phyloP scores from a whole-genome alignment of 92 coral and sea anemone species.

The Actinernus sp. region DNA sequence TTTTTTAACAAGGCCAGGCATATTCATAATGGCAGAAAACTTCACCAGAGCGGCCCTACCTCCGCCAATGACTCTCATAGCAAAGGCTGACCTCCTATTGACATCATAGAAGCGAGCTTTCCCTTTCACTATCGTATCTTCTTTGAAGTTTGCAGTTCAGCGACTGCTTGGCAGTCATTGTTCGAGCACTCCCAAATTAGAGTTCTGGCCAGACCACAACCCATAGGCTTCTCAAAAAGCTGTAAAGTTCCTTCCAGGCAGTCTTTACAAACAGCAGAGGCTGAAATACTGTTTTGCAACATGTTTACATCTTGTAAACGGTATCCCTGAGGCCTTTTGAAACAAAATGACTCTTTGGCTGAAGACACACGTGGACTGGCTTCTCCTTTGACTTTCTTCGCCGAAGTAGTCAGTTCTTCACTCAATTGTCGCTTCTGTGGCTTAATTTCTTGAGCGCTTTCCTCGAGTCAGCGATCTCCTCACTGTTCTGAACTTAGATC shows the following conservation, averaged over 20 bases:
- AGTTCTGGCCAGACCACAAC: conserved; percentile 48
- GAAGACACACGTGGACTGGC: too few species aligned
- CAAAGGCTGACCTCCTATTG: conserved; percentile 34
- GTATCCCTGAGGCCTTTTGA: conserved; percentile 14
- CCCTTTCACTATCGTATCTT: conserved; percentile 11
- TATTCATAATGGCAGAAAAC: conserved; percentile 33
- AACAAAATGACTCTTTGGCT: too few species aligned
- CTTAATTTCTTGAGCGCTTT: conserved; percentile 37
- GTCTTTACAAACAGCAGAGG: conserved; percentile 38
- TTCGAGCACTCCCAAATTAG: conserved; percentile 36
- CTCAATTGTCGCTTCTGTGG: too few species aligned
- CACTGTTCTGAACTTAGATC: conserved; percentile 16
- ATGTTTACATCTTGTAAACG: conserved; percentile 42
- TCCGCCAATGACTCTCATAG: conserved; percentile 43
- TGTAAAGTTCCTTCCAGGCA: conserved; percentile 33
- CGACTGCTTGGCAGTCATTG: conserved; percentile 19
- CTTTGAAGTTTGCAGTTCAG: conserved; percentile 41
- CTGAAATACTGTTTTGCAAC: conserved; percentile 9
- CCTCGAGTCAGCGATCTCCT: conserved; percentile 26
- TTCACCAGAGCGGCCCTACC: conserved; percentile 46
- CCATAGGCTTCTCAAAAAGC: conserved; percentile 26
- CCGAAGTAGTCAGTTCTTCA: too few species aligned
- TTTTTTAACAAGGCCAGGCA: conserved; percentile 39
- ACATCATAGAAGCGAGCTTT: conserved; percentile 45
- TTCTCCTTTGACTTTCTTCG: too few species aligned